A percentile compares a stretch with the other conserved stretches of the same genome.
Conservation (phyloP, 2,113 vertebrate species). For the Caranx melampygus region DNA sequence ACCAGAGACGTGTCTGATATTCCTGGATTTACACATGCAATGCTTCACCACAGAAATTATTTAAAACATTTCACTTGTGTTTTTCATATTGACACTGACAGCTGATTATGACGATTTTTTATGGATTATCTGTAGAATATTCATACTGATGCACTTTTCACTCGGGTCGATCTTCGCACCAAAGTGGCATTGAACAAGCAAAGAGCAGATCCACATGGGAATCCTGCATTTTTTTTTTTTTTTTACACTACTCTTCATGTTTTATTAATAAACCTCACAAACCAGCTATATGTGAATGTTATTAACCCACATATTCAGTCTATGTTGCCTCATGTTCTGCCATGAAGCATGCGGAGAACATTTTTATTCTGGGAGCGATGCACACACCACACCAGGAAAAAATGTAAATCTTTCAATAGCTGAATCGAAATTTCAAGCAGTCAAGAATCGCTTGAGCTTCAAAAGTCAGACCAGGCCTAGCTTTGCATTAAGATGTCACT, state of each 20-base stretch:
- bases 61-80: slow-evolving; percentile 1
- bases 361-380: neutral
- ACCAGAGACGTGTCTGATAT: neutral
- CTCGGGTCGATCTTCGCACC: slow-evolving; percentile 47
- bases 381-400: neutral
- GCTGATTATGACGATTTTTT: slow-evolving; percentile 31
- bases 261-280: slow-evolving; percentile 70
- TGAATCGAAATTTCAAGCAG: slow-evolving; percentile 44
- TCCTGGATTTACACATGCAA: neutral
- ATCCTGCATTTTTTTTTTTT: slow-evolving; percentile 16
- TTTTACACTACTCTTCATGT: slow-evolving; percentile 52
- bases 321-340: slow-evolving; percentile 25
- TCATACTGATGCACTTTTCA: slow-evolving; percentile 64
- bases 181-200: slow-evolving; percentile 51
- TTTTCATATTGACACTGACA: slow-evolving; percentile 14
- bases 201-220: slow-evolving; percentile 49
- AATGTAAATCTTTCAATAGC: slow-evolving; percentile 35
- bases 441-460: slow-evolving; percentile 29
- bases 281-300: slow-evolving; percentile 57
- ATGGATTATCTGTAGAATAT: slow-evolving; percentile 43
- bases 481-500: slow-evolving; percentile 68
- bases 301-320: slow-evolving; percentile 61
- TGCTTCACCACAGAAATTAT: slow-evolving; percentile 17
- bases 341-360: neutral
- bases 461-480: slow-evolving; percentile 40